These are phyloP conservation scores for Lathamus discolor DNA, from an alignment of 2,113 vertebrate genomes.

Conservation along the genomic window DNA sequence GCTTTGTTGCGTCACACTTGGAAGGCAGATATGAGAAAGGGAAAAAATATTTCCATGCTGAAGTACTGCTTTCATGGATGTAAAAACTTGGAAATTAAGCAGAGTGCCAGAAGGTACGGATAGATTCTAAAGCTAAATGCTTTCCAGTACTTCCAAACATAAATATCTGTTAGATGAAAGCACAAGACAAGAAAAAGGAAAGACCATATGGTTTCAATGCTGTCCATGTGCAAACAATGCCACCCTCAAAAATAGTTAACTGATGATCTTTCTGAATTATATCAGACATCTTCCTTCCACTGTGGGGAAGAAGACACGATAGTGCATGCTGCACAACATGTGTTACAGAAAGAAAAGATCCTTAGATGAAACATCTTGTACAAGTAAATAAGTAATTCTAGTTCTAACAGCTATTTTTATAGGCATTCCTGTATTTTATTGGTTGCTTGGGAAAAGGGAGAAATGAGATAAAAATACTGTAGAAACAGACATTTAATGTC, in stretches of 20 bases:
- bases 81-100: constrained; percentile 62
- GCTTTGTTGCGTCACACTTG: background rate
- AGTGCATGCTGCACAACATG: background rate
- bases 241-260: constrained; percentile 57
- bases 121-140: constrained; percentile 63
- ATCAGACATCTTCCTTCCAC: constrained; percentile 55
- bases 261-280: constrained; percentile 53
- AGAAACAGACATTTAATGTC: constrained; percentile 17
- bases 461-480: constrained; percentile 33
- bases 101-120: constrained; percentile 63
- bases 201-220: constrained; percentile 71
- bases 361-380: background rate
- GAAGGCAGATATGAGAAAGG: constrained; percentile 1
- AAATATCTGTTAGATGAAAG: constrained; percentile 72
- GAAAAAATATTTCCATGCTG: background rate
- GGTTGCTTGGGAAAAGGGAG: background rate
- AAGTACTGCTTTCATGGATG: constrained; percentile 58
- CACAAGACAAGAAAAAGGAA: constrained; percentile 58
- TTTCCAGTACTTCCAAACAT: constrained; percentile 69
- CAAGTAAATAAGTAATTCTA: constrained; percentile 42
- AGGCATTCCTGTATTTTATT: constrained; percentile 41
- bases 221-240: constrained; percentile 66
- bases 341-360: constrained; percentile 28
- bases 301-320: constrained; percentile 34
- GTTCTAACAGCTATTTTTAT: background rate